phyloP scores from a whole-genome alignment of 2,113 vertebrate species.

The Coracopsis vasa region DNA sequence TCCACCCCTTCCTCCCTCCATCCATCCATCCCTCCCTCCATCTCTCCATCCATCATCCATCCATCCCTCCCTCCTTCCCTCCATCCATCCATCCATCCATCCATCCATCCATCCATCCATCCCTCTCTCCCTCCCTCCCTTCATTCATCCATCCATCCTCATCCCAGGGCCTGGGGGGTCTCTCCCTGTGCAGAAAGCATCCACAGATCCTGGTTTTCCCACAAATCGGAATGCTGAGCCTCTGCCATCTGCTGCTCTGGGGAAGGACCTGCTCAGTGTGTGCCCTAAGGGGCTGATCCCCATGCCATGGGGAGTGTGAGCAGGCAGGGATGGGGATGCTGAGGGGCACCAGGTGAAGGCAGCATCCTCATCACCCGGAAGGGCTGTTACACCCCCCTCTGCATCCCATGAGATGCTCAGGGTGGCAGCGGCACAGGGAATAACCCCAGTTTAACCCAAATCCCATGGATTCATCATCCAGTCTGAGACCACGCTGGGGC shows the following conservation, averaged over 20 bases:
- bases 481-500: rapidly evolving
- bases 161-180: rapidly evolving
- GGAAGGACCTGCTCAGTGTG: not conserved
- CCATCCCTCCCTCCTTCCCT: too few relatives aligned
- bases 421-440: rapidly evolving
- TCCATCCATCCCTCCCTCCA: too few relatives aligned
- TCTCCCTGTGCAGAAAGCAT: not conserved
- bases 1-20: too few relatives aligned
- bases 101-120: rapidly evolving
- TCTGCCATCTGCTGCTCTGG: not conserved
- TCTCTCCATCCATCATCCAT: too few relatives aligned
- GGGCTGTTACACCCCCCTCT: rapidly evolving
- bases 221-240: not conserved
- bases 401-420: not conserved
- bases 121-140: too few relatives aligned
- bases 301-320: rapidly evolving
- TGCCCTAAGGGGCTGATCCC: rapidly evolving
- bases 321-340: not conserved
- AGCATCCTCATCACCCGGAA: not conserved
- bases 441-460: rapidly evolving
- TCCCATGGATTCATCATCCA: rapidly evolving
- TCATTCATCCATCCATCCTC: rapidly evolving
- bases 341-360: not conserved
- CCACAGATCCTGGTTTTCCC: not conserved
- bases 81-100: too few relatives aligned